Percentiles rank a stretch among this genome's conserved stretches.
Conservation (phyloP, 2,797 vertebrate species). For the Enteromius treurensis region DNA sequence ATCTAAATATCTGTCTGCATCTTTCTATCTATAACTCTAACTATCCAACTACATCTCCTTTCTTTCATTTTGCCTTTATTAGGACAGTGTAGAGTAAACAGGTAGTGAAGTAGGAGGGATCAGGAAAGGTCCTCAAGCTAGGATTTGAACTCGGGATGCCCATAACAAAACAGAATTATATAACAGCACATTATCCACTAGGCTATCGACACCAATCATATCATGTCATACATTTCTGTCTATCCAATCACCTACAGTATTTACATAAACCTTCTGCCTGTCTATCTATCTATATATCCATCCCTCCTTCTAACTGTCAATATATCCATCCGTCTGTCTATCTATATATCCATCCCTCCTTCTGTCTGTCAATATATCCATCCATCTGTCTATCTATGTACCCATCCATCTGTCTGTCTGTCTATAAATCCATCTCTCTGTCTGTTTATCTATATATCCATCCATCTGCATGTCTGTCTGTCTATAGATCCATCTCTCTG, state of each 20-base stretch:
- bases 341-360: accelerated
- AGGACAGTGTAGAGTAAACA: neutral
- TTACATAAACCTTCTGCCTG: neutral
- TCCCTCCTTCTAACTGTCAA: too few species aligned
- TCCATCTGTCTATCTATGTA: neutral
- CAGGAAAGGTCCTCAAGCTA: too few species aligned
- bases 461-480: neutral
- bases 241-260: too few species aligned
- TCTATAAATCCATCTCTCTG: too few species aligned
- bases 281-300: neutral
- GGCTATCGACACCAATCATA: too few species aligned
- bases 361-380: accelerated
- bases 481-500: neutral
- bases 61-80: neutral
- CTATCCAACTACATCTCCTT: neutral
- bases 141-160: too few species aligned
- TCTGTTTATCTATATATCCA: neutral
- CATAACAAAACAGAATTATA: too few species aligned
- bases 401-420: neutral
- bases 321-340: neutral
- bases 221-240: too few species aligned
- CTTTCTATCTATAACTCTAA: neutral
- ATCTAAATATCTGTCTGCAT: neutral
- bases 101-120: neutral
- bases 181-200: too few species aligned